Percentiles rank a stretch among this genome's conserved stretches.
Conservation (phyloP, 2,888 invertebrate genomes). For the Drosophila merina region DNA sequence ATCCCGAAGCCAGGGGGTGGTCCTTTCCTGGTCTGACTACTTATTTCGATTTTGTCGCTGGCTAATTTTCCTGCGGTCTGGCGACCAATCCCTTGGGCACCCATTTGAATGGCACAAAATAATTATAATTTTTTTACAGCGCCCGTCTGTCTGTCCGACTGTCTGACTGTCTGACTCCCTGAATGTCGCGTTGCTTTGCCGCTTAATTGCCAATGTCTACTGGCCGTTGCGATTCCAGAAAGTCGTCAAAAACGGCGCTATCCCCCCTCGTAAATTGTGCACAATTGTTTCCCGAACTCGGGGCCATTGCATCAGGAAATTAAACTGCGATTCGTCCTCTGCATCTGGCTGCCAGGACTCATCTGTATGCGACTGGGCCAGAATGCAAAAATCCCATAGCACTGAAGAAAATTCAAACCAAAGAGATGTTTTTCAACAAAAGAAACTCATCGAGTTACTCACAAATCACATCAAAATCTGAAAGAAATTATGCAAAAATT, state of each 20-base stretch:
- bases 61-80: constrained; percentile 49
- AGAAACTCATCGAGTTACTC: constrained; percentile 21
- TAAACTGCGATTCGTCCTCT: constrained; percentile 31
- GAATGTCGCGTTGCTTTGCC: constrained; percentile 34
- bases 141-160: constrained; percentile 30
- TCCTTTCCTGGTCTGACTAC: constrained; percentile 7
- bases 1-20: constrained; percentile 44
- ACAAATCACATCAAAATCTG: constrained; percentile 71
- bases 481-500: constrained; percentile 56
- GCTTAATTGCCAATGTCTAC: constrained; percentile 64
- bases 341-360: constrained; percentile 40
- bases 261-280: constrained; percentile 60
- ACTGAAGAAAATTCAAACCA: neutral
- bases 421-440: neutral
- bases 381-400: constrained; percentile 61
- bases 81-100: constrained; percentile 36
- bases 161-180: constrained; percentile 2
- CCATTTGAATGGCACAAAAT: constrained; percentile 48
- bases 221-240: constrained; percentile 17
- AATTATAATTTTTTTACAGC: constrained; percentile 77
- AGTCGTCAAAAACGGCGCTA: constrained; percentile 30
- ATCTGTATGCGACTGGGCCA: constrained; percentile 74
- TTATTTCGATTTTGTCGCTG: constrained; percentile 46
- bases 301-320: constrained; percentile 46
- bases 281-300: constrained; percentile 69